phyloP scores from a whole-genome alignment of 1,140 invertebrate species.

The Brachionus manjavacas region DNA sequence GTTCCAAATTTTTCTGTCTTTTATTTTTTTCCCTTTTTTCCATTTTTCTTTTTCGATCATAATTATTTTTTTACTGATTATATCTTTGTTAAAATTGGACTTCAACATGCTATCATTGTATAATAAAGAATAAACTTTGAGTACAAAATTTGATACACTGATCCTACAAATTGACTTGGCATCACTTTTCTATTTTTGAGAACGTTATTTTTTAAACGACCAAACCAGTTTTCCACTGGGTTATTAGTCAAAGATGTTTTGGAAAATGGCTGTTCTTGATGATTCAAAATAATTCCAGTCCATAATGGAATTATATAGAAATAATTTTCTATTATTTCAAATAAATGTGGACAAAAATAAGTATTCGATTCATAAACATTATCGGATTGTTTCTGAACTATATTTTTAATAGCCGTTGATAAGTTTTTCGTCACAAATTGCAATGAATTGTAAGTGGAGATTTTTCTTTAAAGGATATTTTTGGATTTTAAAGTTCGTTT shows the following conservation, averaged over 20 bases:
- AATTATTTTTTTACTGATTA: neutral
- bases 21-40: neutral
- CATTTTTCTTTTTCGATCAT: neutral
- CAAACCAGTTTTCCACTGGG: conserved; percentile 2
- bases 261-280: neutral
- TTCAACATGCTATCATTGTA: neutral
- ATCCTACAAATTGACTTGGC: conserved; percentile 17
- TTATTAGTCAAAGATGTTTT: neutral
- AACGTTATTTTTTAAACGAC: conserved; percentile 1
- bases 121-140: conserved; percentile 9
- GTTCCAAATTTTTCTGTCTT: neutral
- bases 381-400: neutral
- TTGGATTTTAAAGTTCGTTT: neutral
- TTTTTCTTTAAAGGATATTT: neutral
- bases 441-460: neutral
- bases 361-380: neutral
- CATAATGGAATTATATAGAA: conserved; percentile 8
- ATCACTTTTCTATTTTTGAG: neutral
- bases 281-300: neutral
- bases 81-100: neutral
- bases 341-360: neutral
- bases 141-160: neutral
- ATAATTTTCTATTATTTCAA: neutral
- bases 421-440: neutral
- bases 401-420: neutral